phyloP scores from a whole-genome alignment of 2,113 vertebrate species.

The Fregata magnificens region DNA sequence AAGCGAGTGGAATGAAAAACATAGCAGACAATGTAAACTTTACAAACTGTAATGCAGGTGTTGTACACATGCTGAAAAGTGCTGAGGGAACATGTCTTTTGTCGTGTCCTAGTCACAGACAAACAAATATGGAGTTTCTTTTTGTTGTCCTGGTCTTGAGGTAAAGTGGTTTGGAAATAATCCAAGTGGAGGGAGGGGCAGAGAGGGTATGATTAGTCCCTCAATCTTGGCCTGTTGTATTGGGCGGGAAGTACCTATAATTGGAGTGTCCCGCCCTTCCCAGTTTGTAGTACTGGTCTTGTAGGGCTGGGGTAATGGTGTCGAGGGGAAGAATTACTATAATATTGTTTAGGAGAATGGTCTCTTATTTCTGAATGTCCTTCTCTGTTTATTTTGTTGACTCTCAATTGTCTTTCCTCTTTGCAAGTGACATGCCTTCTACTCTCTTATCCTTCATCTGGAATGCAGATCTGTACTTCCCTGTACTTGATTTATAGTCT shows the following conservation, averaged over 20 bases:
- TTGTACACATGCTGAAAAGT: neutral
- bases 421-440: neutral
- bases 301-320: neutral
- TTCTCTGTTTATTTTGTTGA: neutral
- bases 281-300: neutral
- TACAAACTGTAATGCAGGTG: neutral
- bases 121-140: conserved; percentile 10
- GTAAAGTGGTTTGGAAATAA: neutral
- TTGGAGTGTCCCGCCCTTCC: neutral
- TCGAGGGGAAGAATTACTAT: neutral
- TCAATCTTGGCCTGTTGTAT: neutral
- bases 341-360: neutral
- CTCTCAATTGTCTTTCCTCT: neutral
- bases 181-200: neutral
- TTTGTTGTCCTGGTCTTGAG: neutral
- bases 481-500: neutral
- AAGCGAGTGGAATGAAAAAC: neutral
- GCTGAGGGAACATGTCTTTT: neutral
- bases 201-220: neutral
- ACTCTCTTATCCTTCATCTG: conserved; percentile 35
- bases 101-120: neutral
- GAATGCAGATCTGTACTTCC: conserved; percentile 34
- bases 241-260: neutral
- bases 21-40: neutral
- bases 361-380: neutral